These are phyloP conservation scores for Hassar affinis DNA, from an alignment of 2,113 vertebrate genomes.

Conservation along the genomic window DNA sequence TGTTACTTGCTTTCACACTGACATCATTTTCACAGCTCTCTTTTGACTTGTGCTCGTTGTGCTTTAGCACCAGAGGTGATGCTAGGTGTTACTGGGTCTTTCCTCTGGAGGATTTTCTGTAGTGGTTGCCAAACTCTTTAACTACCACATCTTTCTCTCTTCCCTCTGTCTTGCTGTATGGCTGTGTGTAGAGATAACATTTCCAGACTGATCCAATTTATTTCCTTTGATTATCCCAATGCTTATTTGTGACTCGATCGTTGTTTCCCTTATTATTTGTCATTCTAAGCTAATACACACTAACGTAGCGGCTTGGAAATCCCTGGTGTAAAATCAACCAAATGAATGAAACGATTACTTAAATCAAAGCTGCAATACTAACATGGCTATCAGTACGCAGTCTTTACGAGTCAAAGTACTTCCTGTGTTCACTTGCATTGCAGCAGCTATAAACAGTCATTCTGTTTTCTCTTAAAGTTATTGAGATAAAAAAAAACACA, in stretches of 20 bases:
- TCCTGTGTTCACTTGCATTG: background rate
- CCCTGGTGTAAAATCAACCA: background rate
- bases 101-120: conserved; percentile 34
- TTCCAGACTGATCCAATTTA: background rate
- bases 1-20: conserved; percentile 38
- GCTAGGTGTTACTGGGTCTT: conserved; percentile 43
- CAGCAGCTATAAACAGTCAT: background rate
- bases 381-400: background rate
- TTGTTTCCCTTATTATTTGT: background rate
- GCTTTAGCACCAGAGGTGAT: conserved; percentile 37
- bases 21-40: conserved; percentile 44
- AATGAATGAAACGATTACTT: background rate
- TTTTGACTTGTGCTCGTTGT: conserved; percentile 23
- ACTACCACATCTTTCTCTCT: background rate
- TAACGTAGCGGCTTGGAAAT: background rate
- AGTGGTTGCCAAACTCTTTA: conserved; percentile 19
- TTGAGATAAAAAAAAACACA: background rate
- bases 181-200: background rate
- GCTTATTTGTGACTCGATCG: background rate
- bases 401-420: background rate
- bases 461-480: background rate
- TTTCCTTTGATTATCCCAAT: background rate
- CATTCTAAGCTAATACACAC: background rate
- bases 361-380: background rate
- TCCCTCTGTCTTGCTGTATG: background rate